Conservation (phyloP, 2,113 vertebrate species). For the Ploceus nigricollis region DNA sequence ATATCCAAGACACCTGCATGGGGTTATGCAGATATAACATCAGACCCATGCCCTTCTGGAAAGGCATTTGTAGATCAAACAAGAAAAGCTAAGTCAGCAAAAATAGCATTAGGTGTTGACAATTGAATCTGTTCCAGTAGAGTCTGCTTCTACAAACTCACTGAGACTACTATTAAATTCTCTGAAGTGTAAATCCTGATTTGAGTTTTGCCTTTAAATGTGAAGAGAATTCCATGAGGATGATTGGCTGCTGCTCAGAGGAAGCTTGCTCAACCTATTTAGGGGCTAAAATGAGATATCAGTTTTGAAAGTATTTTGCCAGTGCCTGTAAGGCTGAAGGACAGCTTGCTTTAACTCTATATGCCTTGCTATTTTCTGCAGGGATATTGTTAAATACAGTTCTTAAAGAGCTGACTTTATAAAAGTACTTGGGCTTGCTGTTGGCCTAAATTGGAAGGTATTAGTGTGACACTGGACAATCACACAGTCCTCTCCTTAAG, state of each 20-base stretch:
- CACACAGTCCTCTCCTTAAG: fast-evolving
- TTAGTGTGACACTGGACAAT: background rate
- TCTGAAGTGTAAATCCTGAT: background rate
- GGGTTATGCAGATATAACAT: background rate
- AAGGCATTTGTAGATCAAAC: background rate
- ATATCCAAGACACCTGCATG: background rate
- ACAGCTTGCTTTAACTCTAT: background rate
- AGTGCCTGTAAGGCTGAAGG: background rate
- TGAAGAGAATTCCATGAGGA: background rate
- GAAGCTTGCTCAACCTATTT: background rate
- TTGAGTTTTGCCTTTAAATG: background rate
- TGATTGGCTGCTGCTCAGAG: background rate
- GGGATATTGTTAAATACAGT: background rate
- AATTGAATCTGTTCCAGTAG: background rate
- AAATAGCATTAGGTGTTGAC: background rate
- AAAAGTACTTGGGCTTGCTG: background rate
- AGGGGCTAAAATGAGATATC: background rate
- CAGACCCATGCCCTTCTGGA: background rate
- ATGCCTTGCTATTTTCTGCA: background rate
- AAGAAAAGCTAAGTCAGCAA: background rate
- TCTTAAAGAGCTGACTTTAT: background rate
- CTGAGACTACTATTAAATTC: background rate
- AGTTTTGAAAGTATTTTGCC: background rate
- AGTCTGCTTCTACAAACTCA: background rate
- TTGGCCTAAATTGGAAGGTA: background rate